Evolutionary conservation across 2,888 invertebrate species (phyloP).

Genomic region (Hydraecia micacea): DNA sequence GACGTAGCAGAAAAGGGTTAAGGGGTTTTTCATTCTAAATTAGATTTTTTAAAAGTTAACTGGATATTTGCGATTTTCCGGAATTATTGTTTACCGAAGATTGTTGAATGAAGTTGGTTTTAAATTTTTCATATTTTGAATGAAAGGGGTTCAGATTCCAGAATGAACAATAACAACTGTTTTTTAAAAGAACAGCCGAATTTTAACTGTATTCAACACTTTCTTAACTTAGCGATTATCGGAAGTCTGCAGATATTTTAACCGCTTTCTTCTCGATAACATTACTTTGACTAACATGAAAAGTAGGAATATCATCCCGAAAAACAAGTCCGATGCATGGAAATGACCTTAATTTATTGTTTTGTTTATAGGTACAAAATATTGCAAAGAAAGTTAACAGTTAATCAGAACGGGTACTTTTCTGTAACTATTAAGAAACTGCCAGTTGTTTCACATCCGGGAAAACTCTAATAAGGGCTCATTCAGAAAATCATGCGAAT

Average conservation of each 20-base stretch:
- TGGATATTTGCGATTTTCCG: neutral
- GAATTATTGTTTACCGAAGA: neutral
- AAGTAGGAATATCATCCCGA: slow-evolving; percentile 3
- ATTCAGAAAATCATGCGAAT: slow-evolving; percentile 11
- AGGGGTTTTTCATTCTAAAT: neutral
- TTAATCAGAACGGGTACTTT: neutral
- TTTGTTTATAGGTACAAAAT: slow-evolving; percentile 50
- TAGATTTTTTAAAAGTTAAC: neutral
- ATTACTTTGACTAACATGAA: slow-evolving; percentile 8
- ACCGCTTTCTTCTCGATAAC: slow-evolving; percentile 35
- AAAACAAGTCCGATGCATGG: slow-evolving; percentile 21
- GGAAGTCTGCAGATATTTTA: slow-evolving; percentile 18
- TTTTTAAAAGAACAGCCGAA: neutral
- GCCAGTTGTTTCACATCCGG: slow-evolving; percentile 4
- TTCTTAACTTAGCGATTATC: slow-evolving; percentile 12
- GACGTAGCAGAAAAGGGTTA: slow-evolving; percentile 31
- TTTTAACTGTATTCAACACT: neutral
- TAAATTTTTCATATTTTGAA: neutral
- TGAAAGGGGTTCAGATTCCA: neutral
- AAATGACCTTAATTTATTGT: slow-evolving; percentile 47
- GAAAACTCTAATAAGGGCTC: slow-evolving; percentile 7
- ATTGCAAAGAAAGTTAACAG: slow-evolving; percentile 3
- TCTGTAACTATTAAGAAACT: slow-evolving; percentile 14
- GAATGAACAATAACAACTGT: neutral
- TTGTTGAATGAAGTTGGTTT: slow-evolving; percentile 1